Evolutionary conservation across 2,113 vertebrate genomes (phyloP).

Genomic region (Sturnira hondurensis): DNA sequence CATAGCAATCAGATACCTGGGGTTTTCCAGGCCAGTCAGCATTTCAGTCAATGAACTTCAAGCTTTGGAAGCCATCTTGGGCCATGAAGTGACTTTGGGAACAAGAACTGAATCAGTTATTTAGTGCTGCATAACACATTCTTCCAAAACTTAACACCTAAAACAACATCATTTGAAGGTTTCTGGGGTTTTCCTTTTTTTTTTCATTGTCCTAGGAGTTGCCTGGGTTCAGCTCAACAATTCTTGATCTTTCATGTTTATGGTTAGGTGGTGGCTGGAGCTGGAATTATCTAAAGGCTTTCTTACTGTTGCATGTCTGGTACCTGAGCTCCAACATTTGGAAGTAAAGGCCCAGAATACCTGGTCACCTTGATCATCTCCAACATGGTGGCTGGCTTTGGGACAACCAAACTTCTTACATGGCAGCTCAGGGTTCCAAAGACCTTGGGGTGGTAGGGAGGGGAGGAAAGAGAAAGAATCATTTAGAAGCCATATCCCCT

Average conservation of each 20-base stretch:
- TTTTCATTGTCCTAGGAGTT: neutral
- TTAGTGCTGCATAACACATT: neutral
- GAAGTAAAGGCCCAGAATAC: neutral
- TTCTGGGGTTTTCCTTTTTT: neutral
- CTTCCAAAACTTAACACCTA: neutral
- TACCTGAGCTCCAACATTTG: neutral
- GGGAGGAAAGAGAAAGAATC: neutral
- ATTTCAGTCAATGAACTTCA: neutral
- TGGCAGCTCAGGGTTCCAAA: neutral
- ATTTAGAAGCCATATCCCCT: neutral
- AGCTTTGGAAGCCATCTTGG: neutral
- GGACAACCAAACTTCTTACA: neutral
- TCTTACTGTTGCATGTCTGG: neutral
- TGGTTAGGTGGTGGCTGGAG: neutral
- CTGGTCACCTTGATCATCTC: neutral
- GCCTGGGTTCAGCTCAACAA: neutral
- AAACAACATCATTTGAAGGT: neutral
- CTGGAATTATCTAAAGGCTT: neutral
- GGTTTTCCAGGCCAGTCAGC: neutral
- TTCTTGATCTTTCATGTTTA: neutral
- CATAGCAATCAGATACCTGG: neutral
- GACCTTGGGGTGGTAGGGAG: fast-evolving
- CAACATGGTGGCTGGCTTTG: neutral
- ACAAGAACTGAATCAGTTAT: neutral
- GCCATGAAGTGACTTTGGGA: neutral